phyloP scores from a whole-genome alignment of 2,113 vertebrate species.

The Hiodon tergisus region DNA sequence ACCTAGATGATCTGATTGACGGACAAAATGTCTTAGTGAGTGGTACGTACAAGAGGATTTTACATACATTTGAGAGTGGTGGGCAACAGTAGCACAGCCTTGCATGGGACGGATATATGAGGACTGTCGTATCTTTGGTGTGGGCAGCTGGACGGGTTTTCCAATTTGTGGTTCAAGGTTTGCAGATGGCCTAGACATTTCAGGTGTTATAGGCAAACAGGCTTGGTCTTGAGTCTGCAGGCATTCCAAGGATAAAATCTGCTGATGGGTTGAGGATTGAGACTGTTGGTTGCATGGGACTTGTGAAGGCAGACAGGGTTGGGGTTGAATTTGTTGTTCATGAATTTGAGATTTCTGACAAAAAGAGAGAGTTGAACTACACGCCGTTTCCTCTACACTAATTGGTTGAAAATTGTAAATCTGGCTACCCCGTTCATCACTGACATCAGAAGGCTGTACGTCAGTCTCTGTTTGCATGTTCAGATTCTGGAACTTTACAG shows the following conservation, averaged over 20 bases:
- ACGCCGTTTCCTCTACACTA: constrained; percentile 49
- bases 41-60: background rate
- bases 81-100: no score
- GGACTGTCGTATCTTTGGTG: background rate
- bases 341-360: constrained; percentile 8
- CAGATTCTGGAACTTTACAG: constrained; percentile 51
- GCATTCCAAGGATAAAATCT: background rate
- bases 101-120: background rate
- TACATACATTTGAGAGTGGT: background rate
- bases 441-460: constrained; percentile 54
- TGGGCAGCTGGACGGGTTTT: background rate
- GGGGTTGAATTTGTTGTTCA: no score
- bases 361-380: constrained; percentile 26
- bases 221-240: background rate
- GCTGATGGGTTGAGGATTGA: background rate
- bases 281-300: background rate
- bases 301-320: no score
- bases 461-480: constrained; percentile 59
- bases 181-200: background rate
- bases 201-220: background rate
- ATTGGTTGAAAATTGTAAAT: constrained; percentile 59
- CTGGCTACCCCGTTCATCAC: constrained; percentile 64
- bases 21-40: background rate
- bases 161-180: background rate
- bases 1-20: background rate